A percentile compares a stretch with the other conserved stretches of the same genome.
Conservation (phyloP, 2,888 invertebrate species). For the Fissipunctia ypsillon region DNA sequence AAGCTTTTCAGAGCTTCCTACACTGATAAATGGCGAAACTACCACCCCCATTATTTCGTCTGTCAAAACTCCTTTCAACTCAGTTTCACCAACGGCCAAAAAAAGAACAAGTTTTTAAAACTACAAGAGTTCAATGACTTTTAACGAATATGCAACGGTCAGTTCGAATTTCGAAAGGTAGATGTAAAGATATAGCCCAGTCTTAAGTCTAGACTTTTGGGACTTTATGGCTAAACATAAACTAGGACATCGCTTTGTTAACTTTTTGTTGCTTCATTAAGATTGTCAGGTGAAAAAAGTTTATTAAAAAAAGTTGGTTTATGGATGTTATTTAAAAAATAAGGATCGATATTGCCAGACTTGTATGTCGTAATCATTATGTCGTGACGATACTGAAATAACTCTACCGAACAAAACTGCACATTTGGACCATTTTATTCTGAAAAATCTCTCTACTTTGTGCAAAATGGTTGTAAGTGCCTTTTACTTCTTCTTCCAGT, state of each 20-base stretch:
- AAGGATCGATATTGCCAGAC: background rate
- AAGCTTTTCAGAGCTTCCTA: background rate
- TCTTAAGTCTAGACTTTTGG: constrained; percentile 62
- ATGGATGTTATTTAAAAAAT: background rate
- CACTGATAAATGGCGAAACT: background rate
- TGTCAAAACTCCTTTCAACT: constrained; percentile 33
- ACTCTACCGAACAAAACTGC: background rate
- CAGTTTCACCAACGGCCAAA: constrained; percentile 32
- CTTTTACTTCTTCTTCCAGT: background rate
- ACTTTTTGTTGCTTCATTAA: constrained; percentile 22
- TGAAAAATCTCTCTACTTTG: background rate
- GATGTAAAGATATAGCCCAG: constrained; percentile 58
- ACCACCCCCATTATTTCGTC: constrained; percentile 5
- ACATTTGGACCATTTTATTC: background rate
- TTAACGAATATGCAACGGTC: constrained; percentile 57
- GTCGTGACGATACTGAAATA: background rate
- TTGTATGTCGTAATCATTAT: background rate
- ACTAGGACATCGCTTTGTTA: constrained; percentile 51
- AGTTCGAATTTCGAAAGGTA: constrained; percentile 50
- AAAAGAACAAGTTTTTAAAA: constrained; percentile 57
- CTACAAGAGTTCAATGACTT: constrained; percentile 55
- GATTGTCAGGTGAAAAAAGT: constrained; percentile 1
- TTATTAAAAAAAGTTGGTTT: background rate
- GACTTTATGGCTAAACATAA: constrained; percentile 43
- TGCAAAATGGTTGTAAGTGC: background rate